Conservation (phyloP, 2,797 vertebrate species). For the Melanotaenia pygmaea region DNA sequence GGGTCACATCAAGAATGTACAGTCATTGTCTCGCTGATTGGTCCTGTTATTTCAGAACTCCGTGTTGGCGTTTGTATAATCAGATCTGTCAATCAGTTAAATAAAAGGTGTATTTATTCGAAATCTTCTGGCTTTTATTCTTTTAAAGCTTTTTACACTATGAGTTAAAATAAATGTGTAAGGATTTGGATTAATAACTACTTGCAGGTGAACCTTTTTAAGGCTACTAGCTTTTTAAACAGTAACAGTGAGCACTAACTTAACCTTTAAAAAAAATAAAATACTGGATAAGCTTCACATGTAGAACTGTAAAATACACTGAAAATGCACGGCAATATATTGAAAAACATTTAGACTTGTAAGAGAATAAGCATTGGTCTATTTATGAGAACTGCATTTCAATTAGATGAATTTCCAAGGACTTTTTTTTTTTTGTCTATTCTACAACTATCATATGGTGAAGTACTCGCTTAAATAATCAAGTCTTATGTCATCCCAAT, state of each 20-base stretch:
- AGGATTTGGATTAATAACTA: background rate
- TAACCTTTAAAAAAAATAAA: too few relatives aligned
- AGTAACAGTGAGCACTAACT: too few relatives aligned
- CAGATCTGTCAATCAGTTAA: constrained; percentile 85
- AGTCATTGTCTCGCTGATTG: constrained; percentile 82
- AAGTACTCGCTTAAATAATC: too few relatives aligned
- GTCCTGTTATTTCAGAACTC: constrained; percentile 85
- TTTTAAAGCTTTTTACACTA: too few relatives aligned
- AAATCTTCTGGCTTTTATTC: constrained; percentile 57
- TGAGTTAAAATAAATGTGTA: background rate
- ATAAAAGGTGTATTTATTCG: constrained; percentile 89
- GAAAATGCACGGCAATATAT: too few relatives aligned
- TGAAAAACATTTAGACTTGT: background rate
- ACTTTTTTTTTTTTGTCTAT: too few relatives aligned
- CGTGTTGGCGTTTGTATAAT: constrained; percentile 86
- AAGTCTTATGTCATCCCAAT: too few relatives aligned
- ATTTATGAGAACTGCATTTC: too few relatives aligned
- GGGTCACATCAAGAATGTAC: constrained; percentile 78
- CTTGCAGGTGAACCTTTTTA: background rate
- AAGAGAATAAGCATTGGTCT: too few relatives aligned
- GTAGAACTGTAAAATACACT: background rate
- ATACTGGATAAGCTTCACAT: background rate
- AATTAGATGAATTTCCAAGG: too few relatives aligned
- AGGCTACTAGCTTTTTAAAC: background rate
- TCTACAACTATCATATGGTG: background rate